Evolutionary conservation across 1,140 invertebrate genomes (phyloP).

Genomic region (Phocides pigmalion): DNA sequence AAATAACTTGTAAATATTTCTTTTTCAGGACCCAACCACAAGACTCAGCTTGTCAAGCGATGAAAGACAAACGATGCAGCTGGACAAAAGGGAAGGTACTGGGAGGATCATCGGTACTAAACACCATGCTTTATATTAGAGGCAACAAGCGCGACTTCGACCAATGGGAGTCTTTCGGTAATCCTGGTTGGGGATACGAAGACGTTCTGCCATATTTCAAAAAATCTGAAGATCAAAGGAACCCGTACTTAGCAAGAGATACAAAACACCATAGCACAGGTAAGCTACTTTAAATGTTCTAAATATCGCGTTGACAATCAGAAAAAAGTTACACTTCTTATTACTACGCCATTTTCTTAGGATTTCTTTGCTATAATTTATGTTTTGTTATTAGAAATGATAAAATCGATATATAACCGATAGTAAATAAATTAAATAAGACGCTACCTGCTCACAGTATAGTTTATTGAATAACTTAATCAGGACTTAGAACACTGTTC

Average conservation of each 20-base stretch:
- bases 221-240: conserved; percentile 93
- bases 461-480: too few relatives aligned
- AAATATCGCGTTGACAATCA: too few relatives aligned
- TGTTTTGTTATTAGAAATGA: too few relatives aligned
- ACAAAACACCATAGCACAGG: conserved; percentile 89
- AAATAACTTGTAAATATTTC: neutral
- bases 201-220: conserved; percentile 94
- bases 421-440: too few relatives aligned
- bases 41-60: conserved; percentile 92
- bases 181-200: conserved; percentile 94
- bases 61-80: conserved; percentile 91
- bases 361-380: too few relatives aligned
- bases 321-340: too few relatives aligned
- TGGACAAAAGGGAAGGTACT: conserved; percentile 94
- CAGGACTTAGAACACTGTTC: too few relatives aligned
- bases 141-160: conserved; percentile 96
- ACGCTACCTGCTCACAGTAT: too few relatives aligned
- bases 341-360: too few relatives aligned
- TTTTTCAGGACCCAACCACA: conserved; percentile 91
- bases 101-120: conserved; percentile 94
- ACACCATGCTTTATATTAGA: conserved; percentile 96
- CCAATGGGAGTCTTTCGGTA: conserved; percentile 94
- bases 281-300: conserved; percentile 52
- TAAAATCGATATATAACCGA: too few relatives aligned
- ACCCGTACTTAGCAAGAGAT: conserved; percentile 90